phyloP scores from a whole-genome alignment of 1,140 invertebrate species.

The Druon quercuslanigerum region DNA sequence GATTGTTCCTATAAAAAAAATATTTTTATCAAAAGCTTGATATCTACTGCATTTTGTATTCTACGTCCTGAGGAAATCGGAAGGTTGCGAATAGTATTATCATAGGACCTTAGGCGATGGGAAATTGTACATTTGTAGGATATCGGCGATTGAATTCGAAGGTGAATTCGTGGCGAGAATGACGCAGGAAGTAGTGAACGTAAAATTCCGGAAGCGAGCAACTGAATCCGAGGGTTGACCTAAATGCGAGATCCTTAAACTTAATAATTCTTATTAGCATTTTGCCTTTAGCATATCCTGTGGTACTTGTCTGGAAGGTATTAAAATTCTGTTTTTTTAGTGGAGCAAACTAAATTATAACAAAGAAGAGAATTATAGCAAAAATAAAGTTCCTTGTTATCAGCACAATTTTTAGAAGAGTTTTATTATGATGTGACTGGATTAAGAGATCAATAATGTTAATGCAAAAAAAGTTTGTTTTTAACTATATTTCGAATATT shows the following conservation, averaged over 20 bases:
- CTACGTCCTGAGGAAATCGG: background rate
- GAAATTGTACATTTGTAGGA: background rate
- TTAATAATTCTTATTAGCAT: too few species aligned
- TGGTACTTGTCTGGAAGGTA: too few species aligned
- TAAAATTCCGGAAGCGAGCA: background rate
- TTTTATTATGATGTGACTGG: too few species aligned
- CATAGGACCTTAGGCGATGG: background rate
- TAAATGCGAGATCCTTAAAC: background rate
- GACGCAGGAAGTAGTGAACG: constrained; percentile 1
- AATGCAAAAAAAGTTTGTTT: too few species aligned
- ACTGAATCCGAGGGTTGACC: background rate
- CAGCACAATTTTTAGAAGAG: too few species aligned
- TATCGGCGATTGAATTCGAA: background rate
- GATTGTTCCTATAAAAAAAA: constrained; percentile 37
- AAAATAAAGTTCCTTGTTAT: too few species aligned
- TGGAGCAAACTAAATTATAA: too few species aligned
- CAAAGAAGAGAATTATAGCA: too few species aligned
- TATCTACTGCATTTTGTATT: background rate
- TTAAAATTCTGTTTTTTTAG: too few species aligned
- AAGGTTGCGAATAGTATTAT: background rate
- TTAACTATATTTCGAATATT: too few species aligned
- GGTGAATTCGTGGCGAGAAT: background rate
- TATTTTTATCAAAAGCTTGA: constrained; percentile 6
- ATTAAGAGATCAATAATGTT: too few species aligned
- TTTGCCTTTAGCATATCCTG: too few species aligned